Evolutionary conservation across 2,888 invertebrate species (phyloP).

Genomic region (Blomia tropicalis): DNA sequence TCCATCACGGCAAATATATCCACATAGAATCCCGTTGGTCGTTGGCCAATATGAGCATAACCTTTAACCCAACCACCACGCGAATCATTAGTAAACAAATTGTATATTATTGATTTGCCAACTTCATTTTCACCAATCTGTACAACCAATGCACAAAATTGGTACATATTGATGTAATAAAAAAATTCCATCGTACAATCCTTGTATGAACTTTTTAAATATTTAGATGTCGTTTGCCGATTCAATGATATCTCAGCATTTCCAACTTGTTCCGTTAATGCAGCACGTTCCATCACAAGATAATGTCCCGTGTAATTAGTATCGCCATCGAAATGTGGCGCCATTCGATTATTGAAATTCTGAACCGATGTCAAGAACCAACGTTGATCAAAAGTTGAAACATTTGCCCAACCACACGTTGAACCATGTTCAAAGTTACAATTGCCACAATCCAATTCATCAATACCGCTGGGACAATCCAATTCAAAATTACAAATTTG

Average conservation of each 20-base stretch:
- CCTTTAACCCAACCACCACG: slow-evolving; percentile 6
- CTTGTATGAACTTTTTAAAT: slow-evolving; percentile 1
- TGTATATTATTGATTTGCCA: not conserved
- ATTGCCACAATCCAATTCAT: slow-evolving; percentile 15
- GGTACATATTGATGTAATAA: not conserved
- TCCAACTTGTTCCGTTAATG: no score
- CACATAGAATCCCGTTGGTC: not conserved
- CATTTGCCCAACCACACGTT: slow-evolving; percentile 12
- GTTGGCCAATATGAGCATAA: not conserved
- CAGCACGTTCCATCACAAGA: not conserved
- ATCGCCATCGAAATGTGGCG: slow-evolving; percentile 5
- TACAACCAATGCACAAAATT: not conserved
- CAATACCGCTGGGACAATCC: slow-evolving; percentile 16
- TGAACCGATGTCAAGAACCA: not conserved
- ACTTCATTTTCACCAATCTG: not conserved
- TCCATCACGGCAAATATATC: not conserved
- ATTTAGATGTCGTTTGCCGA: not conserved
- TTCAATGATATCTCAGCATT: not conserved
- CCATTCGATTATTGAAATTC: not conserved
- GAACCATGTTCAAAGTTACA: slow-evolving; percentile 16
- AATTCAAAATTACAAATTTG: slow-evolving; percentile 16
- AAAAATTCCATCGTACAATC: slow-evolving; percentile 14
- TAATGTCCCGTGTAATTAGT: slow-evolving; percentile 3
- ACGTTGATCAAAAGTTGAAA: not conserved
- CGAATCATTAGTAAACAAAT: not conserved